Evolutionary conservation across 2,113 vertebrate species (phyloP), one percentile per base, ranked within the genome.

Genomic region (Verasper variegatus): DNA sequence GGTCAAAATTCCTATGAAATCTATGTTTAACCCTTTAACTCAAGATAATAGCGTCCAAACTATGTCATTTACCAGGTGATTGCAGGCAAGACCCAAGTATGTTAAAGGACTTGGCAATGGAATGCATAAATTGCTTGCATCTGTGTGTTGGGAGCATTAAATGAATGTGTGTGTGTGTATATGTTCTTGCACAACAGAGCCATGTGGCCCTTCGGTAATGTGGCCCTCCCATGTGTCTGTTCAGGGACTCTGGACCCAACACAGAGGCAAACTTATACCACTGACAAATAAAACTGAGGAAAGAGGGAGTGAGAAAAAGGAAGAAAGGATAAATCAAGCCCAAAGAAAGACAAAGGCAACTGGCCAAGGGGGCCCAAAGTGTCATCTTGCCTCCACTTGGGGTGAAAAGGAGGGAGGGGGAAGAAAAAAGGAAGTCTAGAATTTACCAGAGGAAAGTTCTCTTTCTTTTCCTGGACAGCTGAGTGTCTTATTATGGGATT

Each of bases 401-500:
- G 78, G 72, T 81, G 58, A 89, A 86, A 89, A 84, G 74, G 76
- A 84, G 66, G 76, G 83, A 75, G 85, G 65, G 69, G 49, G 20
- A 80, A 74, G 74, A 78, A 90, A 86, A 92, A 89, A 87, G 90
- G 90, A 85, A 90, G 87, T 91, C 74, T 88, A 86, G 82, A 91
- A 90, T 93, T 91, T 87, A 94, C 88, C 90, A 91, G 91, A 88
- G 89, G 86, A 93, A 94, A 91, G 92, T 89, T 92, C 61, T 94
- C 90, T 93, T 92, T 95, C 91, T 94, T 93, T 94, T 89, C 82
- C 80, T 84, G 88, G 94, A 94, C 94, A 95, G 95, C 94, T 95
- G 94, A 95, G 93, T 89, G 88, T 94, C 92, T 94, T 94, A 94
- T 94, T 94, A 93, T 94, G 86, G 94, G 94, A 94, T 95, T 95